Percentiles rank a stretch among this genome's conserved stretches.
phyloP scores from a whole-genome alignment of 2,113 vertebrate species.

The Corythornis madagascariensis region DNA sequence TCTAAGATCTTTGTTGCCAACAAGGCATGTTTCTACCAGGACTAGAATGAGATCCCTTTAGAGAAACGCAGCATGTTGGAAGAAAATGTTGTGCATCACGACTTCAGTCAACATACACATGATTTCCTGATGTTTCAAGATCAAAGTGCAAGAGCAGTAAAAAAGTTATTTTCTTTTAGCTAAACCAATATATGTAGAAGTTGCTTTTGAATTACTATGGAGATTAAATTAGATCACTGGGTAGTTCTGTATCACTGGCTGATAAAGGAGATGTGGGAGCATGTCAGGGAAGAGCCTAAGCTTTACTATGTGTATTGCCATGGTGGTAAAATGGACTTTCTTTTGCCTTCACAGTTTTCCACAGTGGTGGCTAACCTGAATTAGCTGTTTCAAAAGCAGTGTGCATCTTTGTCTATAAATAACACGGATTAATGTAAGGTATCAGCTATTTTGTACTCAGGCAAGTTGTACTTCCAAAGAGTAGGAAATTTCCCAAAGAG shows the following conservation, averaged over 20 bases:
- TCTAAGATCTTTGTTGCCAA: background rate
- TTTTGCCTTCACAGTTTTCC: background rate
- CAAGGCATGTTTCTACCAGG: background rate
- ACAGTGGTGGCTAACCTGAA: background rate
- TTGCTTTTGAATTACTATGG: background rate
- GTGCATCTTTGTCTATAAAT: background rate
- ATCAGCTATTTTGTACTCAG: slow-evolving; percentile 13
- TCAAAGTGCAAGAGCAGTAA: background rate
- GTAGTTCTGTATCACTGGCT: background rate
- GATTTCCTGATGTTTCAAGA: background rate
- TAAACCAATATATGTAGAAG: background rate
- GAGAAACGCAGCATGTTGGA: background rate
- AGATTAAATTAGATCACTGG: background rate
- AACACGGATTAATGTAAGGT: background rate
- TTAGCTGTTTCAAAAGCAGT: slow-evolving; percentile 8
- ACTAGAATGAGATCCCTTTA: background rate
- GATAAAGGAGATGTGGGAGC: background rate
- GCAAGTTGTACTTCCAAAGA: background rate
- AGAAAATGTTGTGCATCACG: background rate
- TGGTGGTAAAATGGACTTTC: background rate
- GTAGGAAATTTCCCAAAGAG: too few species aligned
- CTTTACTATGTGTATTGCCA: background rate
- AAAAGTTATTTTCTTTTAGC: background rate
- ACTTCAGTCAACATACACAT: background rate
- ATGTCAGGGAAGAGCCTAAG: background rate